Percentiles rank a stretch among this genome's conserved stretches.
These are phyloP conservation scores for Distichodus sexfasciatus DNA, from an alignment of 2,797 vertebrate genomes.

Conservation along the genomic window DNA sequence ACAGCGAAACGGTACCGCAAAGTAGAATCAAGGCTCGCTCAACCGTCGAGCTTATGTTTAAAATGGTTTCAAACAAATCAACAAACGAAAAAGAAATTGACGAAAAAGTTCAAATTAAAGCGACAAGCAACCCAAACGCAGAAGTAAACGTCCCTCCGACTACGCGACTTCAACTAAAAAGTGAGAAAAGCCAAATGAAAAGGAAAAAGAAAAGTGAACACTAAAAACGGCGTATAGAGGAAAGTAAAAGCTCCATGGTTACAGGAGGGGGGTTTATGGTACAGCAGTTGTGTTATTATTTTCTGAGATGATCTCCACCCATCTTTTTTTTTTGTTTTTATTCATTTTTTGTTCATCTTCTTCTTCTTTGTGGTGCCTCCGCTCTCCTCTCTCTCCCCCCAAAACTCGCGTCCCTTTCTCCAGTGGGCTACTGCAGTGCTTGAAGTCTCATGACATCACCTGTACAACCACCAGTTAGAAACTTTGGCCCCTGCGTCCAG, in stretches of 20 bases:
- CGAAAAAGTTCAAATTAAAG: slow-evolving; percentile 51
- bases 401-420: slow-evolving; percentile 61
- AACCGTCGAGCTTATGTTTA: too few relatives aligned
- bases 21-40: slow-evolving; percentile 73
- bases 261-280: slow-evolving; percentile 88
- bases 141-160: too few relatives aligned
- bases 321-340: slow-evolving; percentile 64
- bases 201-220: slow-evolving; percentile 67
- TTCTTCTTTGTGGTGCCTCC: slow-evolving; percentile 82
- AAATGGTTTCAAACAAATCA: slow-evolving; percentile 43
- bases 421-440: slow-evolving; percentile 85
- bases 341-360: too few relatives aligned
- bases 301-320: slow-evolving; percentile 90
- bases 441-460: slow-evolving; percentile 90
- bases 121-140: slow-evolving; percentile 50
- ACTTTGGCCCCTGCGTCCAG: slow-evolving; percentile 90
- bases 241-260: slow-evolving; percentile 82
- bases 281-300: slow-evolving; percentile 83
- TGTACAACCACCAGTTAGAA: slow-evolving; percentile 91
- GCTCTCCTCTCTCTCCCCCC: too few relatives aligned
- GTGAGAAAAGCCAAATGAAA: slow-evolving; percentile 66
- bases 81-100: slow-evolving; percentile 66
- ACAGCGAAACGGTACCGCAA: slow-evolving; percentile 69
- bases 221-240: slow-evolving; percentile 65
- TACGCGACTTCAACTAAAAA: slow-evolving; percentile 47